phyloP scores from a whole-genome alignment of 2,113 vertebrate genomes.

The Macquaria ambigua region DNA sequence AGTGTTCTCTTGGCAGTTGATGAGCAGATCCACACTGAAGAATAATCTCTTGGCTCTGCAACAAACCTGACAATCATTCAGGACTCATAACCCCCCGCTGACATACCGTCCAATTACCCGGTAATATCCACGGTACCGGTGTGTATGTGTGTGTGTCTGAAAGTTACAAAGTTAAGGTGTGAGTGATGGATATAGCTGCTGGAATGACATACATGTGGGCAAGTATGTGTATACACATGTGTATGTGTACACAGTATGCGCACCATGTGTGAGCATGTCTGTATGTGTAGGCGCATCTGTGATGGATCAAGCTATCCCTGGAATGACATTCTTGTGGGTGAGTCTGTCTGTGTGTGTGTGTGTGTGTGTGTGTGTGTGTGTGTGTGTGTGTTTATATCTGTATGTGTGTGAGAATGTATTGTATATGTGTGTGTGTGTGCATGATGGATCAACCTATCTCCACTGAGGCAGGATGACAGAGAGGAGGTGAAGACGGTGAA shows the following conservation, averaged over 20 bases:
- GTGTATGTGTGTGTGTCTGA: slow-evolving; percentile 15
- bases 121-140: slow-evolving; percentile 37
- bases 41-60: slow-evolving; percentile 36
- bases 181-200: slow-evolving; percentile 55
- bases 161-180: slow-evolving; percentile 13
- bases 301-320: slow-evolving; percentile 74
- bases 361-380: not conserved
- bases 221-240: slow-evolving; percentile 25
- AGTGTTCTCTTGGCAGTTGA: slow-evolving; percentile 14
- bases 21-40: slow-evolving; percentile 30
- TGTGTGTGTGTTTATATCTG: slow-evolving; percentile 17
- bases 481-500: slow-evolving; percentile 60
- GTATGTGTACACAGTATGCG: slow-evolving; percentile 17
- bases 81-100: slow-evolving; percentile 44
- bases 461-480: slow-evolving; percentile 72
- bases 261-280: slow-evolving; percentile 39
- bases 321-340: slow-evolving; percentile 74
- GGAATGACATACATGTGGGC: slow-evolving; percentile 60
- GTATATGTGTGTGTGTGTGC: slow-evolving; percentile 11
- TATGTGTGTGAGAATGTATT: not conserved
- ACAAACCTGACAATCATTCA: slow-evolving; percentile 67
- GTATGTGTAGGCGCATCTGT: slow-evolving; percentile 62
- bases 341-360: slow-evolving; percentile 44
- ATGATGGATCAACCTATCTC: slow-evolving; percentile 78
- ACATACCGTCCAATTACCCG: slow-evolving; percentile 59